These are phyloP conservation scores for Piprites chloris DNA, from an alignment of 2,113 vertebrate species.

Conservation along the genomic window DNA sequence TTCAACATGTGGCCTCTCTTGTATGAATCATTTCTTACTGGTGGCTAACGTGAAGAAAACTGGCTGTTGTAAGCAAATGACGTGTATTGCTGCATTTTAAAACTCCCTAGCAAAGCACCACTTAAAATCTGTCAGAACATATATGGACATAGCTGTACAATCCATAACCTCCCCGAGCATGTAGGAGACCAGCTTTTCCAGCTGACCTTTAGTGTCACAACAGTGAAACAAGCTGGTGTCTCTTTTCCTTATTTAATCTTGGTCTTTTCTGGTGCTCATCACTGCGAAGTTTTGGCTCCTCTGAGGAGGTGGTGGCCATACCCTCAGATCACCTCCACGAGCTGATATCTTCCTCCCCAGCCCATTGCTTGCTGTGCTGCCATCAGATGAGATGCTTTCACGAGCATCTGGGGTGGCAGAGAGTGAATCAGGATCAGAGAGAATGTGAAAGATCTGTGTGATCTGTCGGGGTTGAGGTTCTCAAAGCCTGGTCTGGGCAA, in stretches of 20 bases:
- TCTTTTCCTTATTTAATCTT: not conserved
- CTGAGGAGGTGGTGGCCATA: not conserved
- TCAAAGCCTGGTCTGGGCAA: not conserved
- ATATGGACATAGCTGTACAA: slow-evolving; percentile 32
- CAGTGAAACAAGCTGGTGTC: not conserved
- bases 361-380: not conserved
- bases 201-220: slow-evolving; percentile 58
- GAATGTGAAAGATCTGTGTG: not conserved
- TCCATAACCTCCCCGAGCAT: not conserved
- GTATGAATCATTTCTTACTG: slow-evolving; percentile 61
- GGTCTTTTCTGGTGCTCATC: not conserved
- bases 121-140: slow-evolving; percentile 55
- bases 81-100: slow-evolving; percentile 43
- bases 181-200: slow-evolving; percentile 26
- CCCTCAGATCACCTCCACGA: not conserved
- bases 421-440: not conserved
- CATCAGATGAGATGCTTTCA: not conserved
- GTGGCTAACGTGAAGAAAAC: slow-evolving; percentile 34
- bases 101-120: slow-evolving; percentile 35
- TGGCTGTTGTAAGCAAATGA: slow-evolving; percentile 66
- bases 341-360: not conserved
- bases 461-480: not conserved
- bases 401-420: fast-evolving
- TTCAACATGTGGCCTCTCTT: slow-evolving; percentile 54
- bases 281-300: not conserved